Evolutionary conservation across 92 coral and sea anemone species (phyloP).

Genomic region (Virgularia gustaviana): DNA sequence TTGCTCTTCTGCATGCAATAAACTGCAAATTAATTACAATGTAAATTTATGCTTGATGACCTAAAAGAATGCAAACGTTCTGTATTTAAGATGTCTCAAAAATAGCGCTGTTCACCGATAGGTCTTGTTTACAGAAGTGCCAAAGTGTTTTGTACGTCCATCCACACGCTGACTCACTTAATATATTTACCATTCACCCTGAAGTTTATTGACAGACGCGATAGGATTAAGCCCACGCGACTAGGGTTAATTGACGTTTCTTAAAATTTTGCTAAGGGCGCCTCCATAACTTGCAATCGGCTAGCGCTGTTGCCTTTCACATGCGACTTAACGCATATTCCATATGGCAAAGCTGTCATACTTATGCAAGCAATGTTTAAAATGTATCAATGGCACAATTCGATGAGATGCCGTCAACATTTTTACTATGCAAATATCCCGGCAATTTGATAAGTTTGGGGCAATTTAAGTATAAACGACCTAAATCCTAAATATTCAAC

Average conservation of each 20-base stretch:
- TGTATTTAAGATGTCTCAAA: too few species aligned
- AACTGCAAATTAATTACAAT: too few species aligned
- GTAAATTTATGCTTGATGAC: too few species aligned
- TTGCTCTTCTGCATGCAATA: too few species aligned
- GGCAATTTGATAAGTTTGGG: neutral
- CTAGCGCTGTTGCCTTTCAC: neutral
- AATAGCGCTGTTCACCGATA: too few species aligned
- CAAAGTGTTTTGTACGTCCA: neutral
- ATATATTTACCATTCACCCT: slow-evolving; percentile 35
- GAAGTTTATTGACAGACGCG: slow-evolving; percentile 34
- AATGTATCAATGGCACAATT: slow-evolving; percentile 17
- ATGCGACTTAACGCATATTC: slow-evolving; percentile 1
- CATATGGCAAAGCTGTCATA: slow-evolving; percentile 12
- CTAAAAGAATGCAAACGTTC: too few species aligned
- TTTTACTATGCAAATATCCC: slow-evolving; percentile 27
- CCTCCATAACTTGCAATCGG: neutral
- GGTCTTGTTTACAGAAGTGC: neutral
- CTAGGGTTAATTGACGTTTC: slow-evolving; percentile 10
- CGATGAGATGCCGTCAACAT: slow-evolving; percentile 36
- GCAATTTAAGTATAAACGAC: neutral
- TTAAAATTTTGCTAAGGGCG: neutral
- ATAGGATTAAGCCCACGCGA: slow-evolving; percentile 25
- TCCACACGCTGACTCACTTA: slow-evolving; percentile 31
- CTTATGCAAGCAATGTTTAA: slow-evolving; percentile 29
- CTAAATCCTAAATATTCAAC: neutral